Evolutionary conservation across 2,797 vertebrate genomes (phyloP).

Genomic region (Notamacropus eugenii): DNA sequence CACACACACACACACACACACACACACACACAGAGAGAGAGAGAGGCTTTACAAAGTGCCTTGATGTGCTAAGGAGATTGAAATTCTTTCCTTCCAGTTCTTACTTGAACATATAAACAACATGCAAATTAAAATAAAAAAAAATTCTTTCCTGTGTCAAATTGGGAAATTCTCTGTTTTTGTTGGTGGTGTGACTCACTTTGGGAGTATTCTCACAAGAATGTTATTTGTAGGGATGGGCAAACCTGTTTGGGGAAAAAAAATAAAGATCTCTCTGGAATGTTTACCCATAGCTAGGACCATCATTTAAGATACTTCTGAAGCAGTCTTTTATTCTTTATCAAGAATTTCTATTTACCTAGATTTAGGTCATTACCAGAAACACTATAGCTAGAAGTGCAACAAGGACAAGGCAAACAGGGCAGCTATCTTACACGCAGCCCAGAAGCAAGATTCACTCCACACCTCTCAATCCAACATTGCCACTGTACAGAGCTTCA

Average conservation of each 20-base stretch:
- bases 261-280: conserved; percentile 72
- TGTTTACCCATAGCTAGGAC: conserved; percentile 67
- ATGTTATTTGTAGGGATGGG: conserved; percentile 75
- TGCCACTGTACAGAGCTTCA: not conserved
- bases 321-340: conserved; percentile 43
- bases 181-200: conserved; percentile 75
- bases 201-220: conserved; percentile 73
- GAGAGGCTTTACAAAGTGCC: conserved; percentile 32
- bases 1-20: not conserved
- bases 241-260: conserved; percentile 70
- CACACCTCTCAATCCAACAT: not conserved
- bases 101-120: conserved; percentile 76
- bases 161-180: conserved; percentile 75
- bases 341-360: conserved; percentile 41
- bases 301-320: not conserved
- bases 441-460: not conserved
- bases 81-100: conserved; percentile 63
- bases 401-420: not conserved
- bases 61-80: conserved; percentile 43
- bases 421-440: not conserved
- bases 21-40: not conserved
- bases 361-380: conserved; percentile 16
- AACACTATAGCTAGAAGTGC: conserved; percentile 25
- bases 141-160: conserved; percentile 67
- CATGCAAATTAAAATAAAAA: conserved; percentile 77